Evolutionary conservation across 2,113 vertebrate genomes (phyloP), one percentile per base, ranked within the genome.

Genomic region (Phasianus colchicus): DNA sequence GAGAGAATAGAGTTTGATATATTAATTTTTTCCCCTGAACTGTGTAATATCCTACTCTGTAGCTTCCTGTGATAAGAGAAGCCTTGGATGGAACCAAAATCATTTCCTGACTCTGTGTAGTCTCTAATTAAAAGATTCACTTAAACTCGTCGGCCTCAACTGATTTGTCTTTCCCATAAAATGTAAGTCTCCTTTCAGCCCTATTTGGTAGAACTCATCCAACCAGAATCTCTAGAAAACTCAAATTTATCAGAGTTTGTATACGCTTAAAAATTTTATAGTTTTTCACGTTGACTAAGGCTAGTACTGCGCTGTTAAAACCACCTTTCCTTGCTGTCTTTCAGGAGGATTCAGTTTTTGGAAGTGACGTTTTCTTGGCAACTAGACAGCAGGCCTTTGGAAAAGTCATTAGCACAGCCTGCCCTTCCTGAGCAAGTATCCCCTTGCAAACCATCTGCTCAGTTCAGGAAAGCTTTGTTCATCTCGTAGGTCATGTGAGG

Each of bases 331-430:
- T 88, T 60, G 32, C 50, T 74, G 34, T 36, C 38, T 89, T 96
- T 48, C 60, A 73, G 55, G 66, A 77, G 67, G 58, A 69, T 89
- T 71, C 42, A 27, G 34, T 79, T 92, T 92, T 81, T 94, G 91
- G 85, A 94, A 93, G 87, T 63, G 13, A 72, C 43, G 71, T 70
- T 22, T 70, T 22, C 48, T 67, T 95, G 93, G 94, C 71, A 90
- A 43, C 1, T 4, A 83, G 73, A 84, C 24, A 67, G 7, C 32
- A 20, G 67, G 74, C 86, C 78, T 93, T 92, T 82, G 87, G 82
- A 92, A 86, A 87, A 94, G 84, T 92, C 89, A 94, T 95, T 92
- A 94, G 47, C 57, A 70, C 80, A 93, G 71, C 30, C 60, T 93
- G 83, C 67, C 45, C 73, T 91, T 96, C 92, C 91, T 89, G 77